Evolutionary conservation across 2,797 vertebrate genomes (phyloP), one percentile per base, ranked within the genome.

Genomic region (Rhadinocentrus ornatus): DNA sequence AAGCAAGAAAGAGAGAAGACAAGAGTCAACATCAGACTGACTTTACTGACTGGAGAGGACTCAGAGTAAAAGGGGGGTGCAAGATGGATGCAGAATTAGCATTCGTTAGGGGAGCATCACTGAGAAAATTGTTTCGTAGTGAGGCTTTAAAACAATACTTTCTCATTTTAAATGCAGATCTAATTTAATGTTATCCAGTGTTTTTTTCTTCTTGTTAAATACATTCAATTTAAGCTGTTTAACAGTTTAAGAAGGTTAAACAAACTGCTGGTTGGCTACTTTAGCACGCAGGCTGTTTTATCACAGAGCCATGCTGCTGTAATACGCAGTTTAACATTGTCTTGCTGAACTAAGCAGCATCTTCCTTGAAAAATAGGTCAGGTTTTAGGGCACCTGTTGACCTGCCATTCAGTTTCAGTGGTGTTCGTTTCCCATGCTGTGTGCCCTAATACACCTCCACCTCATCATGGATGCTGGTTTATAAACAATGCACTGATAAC

Each of bases 271-370:
- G 20, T 20, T 46, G 44, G 16, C n/a, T 4, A 41, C 39, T 48
- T 48, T 44, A 18, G 39, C 39, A 16, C 3, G 5, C 44, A 48
- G 20, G 9, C 44, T 48, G 9, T 48, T 48, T 52, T 26, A 26
- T 12, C 24, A 22, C n/a, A 50, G 9, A 24, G 48, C 9, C 22
- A 24, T 26, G 22, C 22, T 6, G 26, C 50, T 26, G 50, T 6
- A 53, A 53, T 26, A 53, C 27, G 24, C 15, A 13, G 50, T 27
- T 53, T 6, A 50, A 53, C 50, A 53, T 27, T 53, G 50, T 2
- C 12, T 53, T 53, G 50, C 50, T 27, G 26, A 61, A 60, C 41
- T 29, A 61, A 41, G 39, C 35, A 61, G 31, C 24, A 35, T 20
- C n/a, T 52, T 34, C 27, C 12, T 15, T 63, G 12, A 34, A 35